Percentiles rank a stretch among this genome's conserved stretches.
Conservation (phyloP, 1,140 invertebrate genomes). For the Halyomorpha halys region DNA sequence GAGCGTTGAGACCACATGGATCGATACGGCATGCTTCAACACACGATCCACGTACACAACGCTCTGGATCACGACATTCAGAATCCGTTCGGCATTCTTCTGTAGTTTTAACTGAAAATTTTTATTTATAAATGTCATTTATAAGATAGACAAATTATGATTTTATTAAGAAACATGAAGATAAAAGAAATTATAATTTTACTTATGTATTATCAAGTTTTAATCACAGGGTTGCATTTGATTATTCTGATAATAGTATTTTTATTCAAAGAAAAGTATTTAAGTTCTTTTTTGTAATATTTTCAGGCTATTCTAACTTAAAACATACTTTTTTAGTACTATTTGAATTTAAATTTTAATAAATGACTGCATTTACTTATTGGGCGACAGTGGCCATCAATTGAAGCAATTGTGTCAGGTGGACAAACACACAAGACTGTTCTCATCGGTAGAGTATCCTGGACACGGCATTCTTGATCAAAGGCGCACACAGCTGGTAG, state of each 20-base stretch:
- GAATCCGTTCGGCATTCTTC: conserved; percentile 51
- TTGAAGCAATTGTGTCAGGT: conserved; percentile 52
- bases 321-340: too few species aligned
- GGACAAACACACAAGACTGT: conserved; percentile 75
- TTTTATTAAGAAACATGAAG: too few species aligned
- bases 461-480: conserved; percentile 64
- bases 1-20: conserved; percentile 71
- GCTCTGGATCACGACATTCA: conserved; percentile 60
- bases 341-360: too few species aligned
- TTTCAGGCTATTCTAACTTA: too few species aligned
- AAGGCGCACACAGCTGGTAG: conserved; percentile 53
- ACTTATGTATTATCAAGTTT: too few species aligned
- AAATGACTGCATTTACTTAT: conserved; percentile 38
- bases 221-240: too few species aligned
- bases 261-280: too few species aligned
- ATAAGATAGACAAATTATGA: too few species aligned
- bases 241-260: too few species aligned
- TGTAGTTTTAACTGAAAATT: background rate
- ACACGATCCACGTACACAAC: conserved; percentile 64
- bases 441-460: conserved; percentile 65
- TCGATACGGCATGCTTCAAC: conserved; percentile 64
- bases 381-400: conserved; percentile 49
- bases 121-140: too few species aligned
- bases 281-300: too few species aligned
- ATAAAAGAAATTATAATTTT: too few species aligned